Percentiles rank a stretch among this genome's conserved stretches.
These are phyloP conservation scores for Drosophila macrothrix DNA, from an alignment of 2,888 invertebrate species.

Conservation along the genomic window DNA sequence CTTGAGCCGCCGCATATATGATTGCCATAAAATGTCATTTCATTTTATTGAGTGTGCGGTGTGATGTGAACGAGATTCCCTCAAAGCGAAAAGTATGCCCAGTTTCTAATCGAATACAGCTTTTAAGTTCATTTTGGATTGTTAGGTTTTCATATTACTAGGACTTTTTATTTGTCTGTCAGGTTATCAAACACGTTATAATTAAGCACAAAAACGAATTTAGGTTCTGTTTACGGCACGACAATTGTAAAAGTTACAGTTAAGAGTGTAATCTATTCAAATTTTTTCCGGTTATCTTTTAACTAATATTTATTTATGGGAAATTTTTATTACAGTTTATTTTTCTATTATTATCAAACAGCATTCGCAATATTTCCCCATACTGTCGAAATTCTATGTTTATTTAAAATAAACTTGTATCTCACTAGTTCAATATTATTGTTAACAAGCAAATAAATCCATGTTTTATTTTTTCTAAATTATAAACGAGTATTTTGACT, in stretches of 20 bases:
- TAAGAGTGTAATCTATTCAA: neutral
- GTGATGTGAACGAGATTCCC: neutral
- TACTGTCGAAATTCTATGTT: constrained; percentile 4
- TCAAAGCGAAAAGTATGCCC: neutral
- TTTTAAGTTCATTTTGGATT: neutral
- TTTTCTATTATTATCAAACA: neutral
- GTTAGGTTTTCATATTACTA: neutral
- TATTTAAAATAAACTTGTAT: constrained; percentile 2
- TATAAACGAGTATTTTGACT: constrained; percentile 4
- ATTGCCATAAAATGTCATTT: constrained; percentile 9
- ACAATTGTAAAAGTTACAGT: neutral
- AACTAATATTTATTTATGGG: neutral
- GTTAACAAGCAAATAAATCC: constrained; percentile 36
- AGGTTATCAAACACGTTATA: neutral
- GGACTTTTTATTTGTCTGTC: neutral
- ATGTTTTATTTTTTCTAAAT: constrained; percentile 17
- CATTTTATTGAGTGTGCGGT: neutral
- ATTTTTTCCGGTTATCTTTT: neutral
- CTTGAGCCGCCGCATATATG: constrained; percentile 12
- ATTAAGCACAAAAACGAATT: neutral
- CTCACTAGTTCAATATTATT: constrained; percentile 25
- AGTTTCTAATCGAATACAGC: neutral
- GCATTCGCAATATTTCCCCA: neutral
- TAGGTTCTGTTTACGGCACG: rapidly evolving
- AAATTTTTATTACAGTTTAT: neutral